Conservation (phyloP, 1,140 invertebrate genomes). For the Melipona quadrifasciata region DNA sequence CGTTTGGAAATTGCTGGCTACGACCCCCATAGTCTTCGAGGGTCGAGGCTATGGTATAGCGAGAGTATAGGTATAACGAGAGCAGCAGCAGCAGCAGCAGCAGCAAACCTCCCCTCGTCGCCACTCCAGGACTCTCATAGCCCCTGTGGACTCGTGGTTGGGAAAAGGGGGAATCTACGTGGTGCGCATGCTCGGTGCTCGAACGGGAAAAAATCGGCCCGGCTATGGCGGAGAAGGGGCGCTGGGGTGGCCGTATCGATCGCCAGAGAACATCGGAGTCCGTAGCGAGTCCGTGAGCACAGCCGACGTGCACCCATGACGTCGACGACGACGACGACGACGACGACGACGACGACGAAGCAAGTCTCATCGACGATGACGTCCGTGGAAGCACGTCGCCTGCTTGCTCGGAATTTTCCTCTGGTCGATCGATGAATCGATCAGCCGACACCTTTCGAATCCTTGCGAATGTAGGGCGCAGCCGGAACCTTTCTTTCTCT, state of each 20-base stretch:
- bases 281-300: conserved; percentile 63
- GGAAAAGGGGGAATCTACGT: conserved; percentile 46
- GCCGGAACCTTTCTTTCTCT: neutral
- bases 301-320: conserved; percentile 51
- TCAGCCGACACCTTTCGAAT: conserved; percentile 4
- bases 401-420: conserved; percentile 12
- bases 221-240: conserved; percentile 59
- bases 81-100: neutral
- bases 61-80: conserved; percentile 73
- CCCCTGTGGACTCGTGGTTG: conserved; percentile 29
- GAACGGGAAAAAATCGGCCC: conserved; percentile 80
- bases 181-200: conserved; percentile 72
- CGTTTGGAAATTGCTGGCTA: conserved; percentile 61
- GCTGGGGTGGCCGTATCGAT: conserved; percentile 78
- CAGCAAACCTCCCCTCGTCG: conserved; percentile 3
- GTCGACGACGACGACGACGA: conserved; percentile 31
- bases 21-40: conserved; percentile 59
- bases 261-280: conserved; percentile 74
- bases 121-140: conserved; percentile 25
- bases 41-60: conserved; percentile 56
- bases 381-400: neutral
- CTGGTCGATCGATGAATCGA: conserved; percentile 38
- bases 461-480: neutral
- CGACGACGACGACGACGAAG: neutral
- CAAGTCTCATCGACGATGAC: conserved; percentile 30